phyloP scores from a whole-genome alignment of 2,797 vertebrate species.

The Rhabdophis nuchalis region DNA sequence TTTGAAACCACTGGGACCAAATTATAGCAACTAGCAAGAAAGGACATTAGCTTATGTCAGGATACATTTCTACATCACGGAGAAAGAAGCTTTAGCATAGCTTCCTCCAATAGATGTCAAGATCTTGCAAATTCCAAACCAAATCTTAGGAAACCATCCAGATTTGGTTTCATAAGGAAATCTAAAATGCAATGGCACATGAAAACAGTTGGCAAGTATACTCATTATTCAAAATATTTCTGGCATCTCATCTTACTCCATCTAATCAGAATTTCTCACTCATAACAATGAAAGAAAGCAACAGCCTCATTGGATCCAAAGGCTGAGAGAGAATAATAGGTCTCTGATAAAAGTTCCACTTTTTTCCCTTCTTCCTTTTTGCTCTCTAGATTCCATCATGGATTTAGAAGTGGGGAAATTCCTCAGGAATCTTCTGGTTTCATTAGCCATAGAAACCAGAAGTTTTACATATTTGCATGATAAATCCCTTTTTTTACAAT shows the following conservation, averaged over 20 bases:
- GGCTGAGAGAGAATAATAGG: background rate
- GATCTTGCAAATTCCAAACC: background rate
- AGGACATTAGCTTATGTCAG: background rate
- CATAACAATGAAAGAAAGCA: background rate
- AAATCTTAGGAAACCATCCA: background rate
- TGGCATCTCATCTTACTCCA: background rate
- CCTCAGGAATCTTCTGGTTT: slow-evolving; percentile 69
- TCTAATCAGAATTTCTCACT: background rate
- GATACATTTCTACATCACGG: background rate
- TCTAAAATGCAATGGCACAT: background rate
- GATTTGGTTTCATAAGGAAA: slow-evolving; percentile 6
- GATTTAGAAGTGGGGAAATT: slow-evolving; percentile 57
- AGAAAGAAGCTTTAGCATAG: background rate
- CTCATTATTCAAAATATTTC: background rate
- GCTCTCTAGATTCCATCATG: slow-evolving; percentile 45
- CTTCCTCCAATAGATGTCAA: background rate
- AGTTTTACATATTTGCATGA: slow-evolving; percentile 71
- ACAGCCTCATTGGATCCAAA: background rate
- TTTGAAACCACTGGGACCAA: background rate
- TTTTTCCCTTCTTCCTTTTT: slow-evolving; percentile 7
- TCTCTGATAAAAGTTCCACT: background rate
- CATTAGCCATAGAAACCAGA: slow-evolving; percentile 70
- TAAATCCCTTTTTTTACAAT: slow-evolving; percentile 66
- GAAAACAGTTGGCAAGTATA: slow-evolving; percentile 10
- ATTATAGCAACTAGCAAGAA: background rate